Evolutionary conservation across 2,113 vertebrate species (phyloP).

Genomic region (Carassius auratus): DNA sequence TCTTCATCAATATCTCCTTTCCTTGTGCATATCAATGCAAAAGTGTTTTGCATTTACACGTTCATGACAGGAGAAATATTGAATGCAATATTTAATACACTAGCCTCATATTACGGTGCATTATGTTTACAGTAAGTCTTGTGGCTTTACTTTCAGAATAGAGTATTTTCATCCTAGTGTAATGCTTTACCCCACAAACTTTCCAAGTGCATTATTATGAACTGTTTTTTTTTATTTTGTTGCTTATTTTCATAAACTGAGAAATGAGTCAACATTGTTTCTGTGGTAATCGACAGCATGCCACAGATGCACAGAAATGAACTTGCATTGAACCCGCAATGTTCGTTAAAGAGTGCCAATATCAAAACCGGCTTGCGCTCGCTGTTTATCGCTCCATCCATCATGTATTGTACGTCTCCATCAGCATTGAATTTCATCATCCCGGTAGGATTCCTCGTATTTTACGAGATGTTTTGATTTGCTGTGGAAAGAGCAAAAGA

Average conservation of each 20-base stretch:
- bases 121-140: neutral
- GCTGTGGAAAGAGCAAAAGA: slow-evolving; percentile 7
- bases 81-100: neutral
- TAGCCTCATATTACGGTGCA: neutral
- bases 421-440: slow-evolving; percentile 34
- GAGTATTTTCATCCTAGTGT: neutral
- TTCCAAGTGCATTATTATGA: neutral
- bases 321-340: neutral
- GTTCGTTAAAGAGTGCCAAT: neutral
- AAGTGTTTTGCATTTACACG: neutral
- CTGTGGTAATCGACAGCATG: neutral
- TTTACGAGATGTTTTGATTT: slow-evolving; percentile 55
- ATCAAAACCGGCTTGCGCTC: neutral
- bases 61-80: neutral
- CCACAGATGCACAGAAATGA: neutral
- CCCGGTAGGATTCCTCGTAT: neutral
- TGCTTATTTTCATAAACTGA: neutral
- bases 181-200: neutral
- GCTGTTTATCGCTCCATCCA: neutral
- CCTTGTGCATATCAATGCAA: neutral
- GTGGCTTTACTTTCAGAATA: neutral
- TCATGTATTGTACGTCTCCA: neutral
- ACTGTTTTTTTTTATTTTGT: too few species aligned
- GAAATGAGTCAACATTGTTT: neutral
- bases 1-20: neutral